These are phyloP conservation scores for Acanthiza pusilla DNA, from an alignment of 2,797 vertebrate genomes.

Conservation along the genomic window DNA sequence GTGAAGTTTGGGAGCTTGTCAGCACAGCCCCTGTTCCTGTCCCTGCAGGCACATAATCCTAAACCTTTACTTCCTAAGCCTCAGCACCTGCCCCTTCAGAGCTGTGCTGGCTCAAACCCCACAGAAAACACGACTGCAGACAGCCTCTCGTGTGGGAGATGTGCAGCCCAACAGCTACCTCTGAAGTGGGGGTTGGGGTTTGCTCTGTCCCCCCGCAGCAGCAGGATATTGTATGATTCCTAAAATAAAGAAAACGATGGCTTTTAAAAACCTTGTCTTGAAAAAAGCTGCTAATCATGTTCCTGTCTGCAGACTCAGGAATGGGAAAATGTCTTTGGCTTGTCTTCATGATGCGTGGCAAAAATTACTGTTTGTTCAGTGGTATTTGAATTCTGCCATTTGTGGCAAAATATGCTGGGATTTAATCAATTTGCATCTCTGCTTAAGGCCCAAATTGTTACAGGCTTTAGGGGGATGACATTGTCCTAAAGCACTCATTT, in stretches of 20 bases:
- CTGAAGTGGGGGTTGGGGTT: not conserved
- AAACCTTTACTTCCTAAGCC: not conserved
- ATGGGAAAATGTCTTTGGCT: not conserved
- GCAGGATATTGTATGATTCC: not conserved
- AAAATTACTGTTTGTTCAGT: not conserved
- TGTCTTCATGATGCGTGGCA: not conserved
- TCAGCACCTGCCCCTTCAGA: not conserved
- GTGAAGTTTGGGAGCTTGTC: not conserved
- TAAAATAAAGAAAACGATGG: not conserved
- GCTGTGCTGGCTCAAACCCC: not conserved
- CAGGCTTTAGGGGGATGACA: conserved; percentile 49
- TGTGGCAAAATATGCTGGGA: conserved; percentile 46
- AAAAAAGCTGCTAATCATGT: fast-evolving
- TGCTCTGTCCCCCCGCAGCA: not conserved
- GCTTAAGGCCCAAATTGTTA: conserved; percentile 50
- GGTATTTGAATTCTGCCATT: conserved; percentile 19
- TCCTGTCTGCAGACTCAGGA: not conserved
- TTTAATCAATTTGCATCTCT: conserved; percentile 58
- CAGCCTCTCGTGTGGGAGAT: not conserved
- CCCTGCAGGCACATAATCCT: no score
- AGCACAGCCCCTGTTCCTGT: not conserved
- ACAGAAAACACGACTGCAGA: not conserved
- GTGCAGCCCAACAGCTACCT: not conserved
- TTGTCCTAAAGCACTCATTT: conserved; percentile 61
- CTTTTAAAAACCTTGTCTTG: not conserved